phyloP scores from a whole-genome alignment of 2,113 vertebrate species.

The Coryphaenoides rupestris region DNA sequence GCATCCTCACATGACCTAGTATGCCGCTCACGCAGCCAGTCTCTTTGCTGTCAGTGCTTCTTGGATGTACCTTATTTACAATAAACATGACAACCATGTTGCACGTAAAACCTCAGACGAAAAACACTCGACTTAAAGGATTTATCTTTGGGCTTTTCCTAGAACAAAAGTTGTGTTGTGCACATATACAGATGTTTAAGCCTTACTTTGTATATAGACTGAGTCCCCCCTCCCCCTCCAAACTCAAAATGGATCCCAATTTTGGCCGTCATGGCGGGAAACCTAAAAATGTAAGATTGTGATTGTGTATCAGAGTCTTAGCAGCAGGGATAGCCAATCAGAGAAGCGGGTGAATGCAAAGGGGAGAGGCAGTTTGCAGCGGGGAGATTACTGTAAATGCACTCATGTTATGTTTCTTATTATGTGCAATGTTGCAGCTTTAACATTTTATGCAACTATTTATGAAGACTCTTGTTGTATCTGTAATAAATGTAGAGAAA shows the following conservation, averaged over 20 bases:
- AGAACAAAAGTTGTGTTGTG: slow-evolving; percentile 87
- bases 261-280: slow-evolving; percentile 52
- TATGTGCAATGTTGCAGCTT: slow-evolving; percentile 99
- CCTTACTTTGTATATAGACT: slow-evolving; percentile 97
- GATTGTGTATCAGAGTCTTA: slow-evolving; percentile 47
- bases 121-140: slow-evolving; percentile 62
- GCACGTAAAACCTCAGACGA: slow-evolving; percentile 55
- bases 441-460: slow-evolving; percentile 99
- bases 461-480: slow-evolving; percentile 97
- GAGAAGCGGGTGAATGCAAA: slow-evolving; percentile 58
- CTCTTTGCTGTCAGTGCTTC: slow-evolving; percentile 62
- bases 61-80: slow-evolving; percentile 66
- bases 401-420: slow-evolving; percentile 87
- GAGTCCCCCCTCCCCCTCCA: slow-evolving; percentile 78
- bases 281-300: slow-evolving; percentile 27
- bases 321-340: slow-evolving; percentile 48
- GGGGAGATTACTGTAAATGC: slow-evolving; percentile 87
- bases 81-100: slow-evolving; percentile 62
- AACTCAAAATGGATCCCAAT: slow-evolving; percentile 74
- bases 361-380: slow-evolving; percentile 38
- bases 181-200: slow-evolving; percentile 88
- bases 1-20: slow-evolving; percentile 37
- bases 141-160: slow-evolving; percentile 77
- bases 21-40: too few species aligned
- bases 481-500: slow-evolving; percentile 98